These are phyloP conservation scores for Gobio gobio DNA, from an alignment of 2,113 vertebrate species.

Conservation along the genomic window DNA sequence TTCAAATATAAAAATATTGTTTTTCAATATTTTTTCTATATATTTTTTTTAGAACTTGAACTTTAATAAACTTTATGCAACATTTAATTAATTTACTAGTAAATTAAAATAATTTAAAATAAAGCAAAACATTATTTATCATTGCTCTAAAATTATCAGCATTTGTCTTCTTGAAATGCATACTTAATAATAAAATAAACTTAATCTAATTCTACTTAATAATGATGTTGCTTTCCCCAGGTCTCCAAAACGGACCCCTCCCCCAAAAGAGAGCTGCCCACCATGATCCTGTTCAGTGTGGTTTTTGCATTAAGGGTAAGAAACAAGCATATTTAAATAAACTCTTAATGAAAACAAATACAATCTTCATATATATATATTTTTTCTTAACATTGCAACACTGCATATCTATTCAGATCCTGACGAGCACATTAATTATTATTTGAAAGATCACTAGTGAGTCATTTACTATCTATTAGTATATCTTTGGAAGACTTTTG, in stretches of 20 bases:
- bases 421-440: too few species aligned
- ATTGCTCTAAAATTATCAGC: not conserved
- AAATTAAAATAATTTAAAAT: not conserved
- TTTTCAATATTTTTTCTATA: not conserved
- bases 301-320: conserved; percentile 97
- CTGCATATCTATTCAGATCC: too few species aligned
- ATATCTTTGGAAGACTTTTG: too few species aligned
- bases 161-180: not conserved
- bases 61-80: not conserved
- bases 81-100: not conserved
- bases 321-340: not conserved
- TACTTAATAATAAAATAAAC: not conserved
- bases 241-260: conserved; percentile 95
- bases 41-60: not conserved
- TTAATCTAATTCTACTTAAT: not conserved
- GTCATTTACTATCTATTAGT: too few species aligned
- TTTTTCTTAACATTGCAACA: too few species aligned
- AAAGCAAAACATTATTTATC: not conserved
- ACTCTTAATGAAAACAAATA: not conserved
- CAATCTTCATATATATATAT: too few species aligned
- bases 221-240: conserved; percentile 72
- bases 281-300: conserved; percentile 98
- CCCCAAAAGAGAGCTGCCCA: conserved; percentile 96
- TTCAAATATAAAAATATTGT: not conserved
- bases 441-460: too few species aligned